phyloP scores from a whole-genome alignment of 53 echinoderm and acorn worm species.

The Echinarachnius parma region DNA sequence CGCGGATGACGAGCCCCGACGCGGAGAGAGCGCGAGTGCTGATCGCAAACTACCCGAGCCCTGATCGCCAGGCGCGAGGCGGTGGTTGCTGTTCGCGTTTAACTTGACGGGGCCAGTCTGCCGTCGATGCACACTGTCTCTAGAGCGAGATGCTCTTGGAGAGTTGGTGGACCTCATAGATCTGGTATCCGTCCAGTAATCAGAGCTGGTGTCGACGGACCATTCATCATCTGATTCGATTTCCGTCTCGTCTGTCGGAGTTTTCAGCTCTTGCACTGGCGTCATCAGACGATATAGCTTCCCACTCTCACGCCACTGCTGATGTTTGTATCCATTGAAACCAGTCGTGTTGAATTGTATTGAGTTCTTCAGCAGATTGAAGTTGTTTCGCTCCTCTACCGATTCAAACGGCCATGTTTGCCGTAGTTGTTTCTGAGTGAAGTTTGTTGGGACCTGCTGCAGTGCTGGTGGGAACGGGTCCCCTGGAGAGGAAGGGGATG shows the following conservation, averaged over 20 bases:
- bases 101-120: not conserved
- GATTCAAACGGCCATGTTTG: slow-evolving; percentile 23
- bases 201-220: slow-evolving; percentile 1
- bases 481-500: too few relatives aligned
- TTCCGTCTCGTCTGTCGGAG: slow-evolving; percentile 15
- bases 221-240: slow-evolving; percentile 20
- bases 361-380: not conserved
- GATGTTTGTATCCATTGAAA: slow-evolving; percentile 20
- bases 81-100: not conserved
- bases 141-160: not conserved
- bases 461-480: too few relatives aligned
- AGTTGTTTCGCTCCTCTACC: not conserved
- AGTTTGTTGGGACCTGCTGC: too few relatives aligned
- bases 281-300: slow-evolving; percentile 16
- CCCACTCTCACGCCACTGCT: slow-evolving; percentile 13
- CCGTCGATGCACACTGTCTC: slow-evolving; percentile 1
- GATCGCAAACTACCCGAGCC: slow-evolving; percentile 2
- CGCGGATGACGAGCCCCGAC: not conserved
- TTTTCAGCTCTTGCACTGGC: slow-evolving; percentile 14
- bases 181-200: slow-evolving; percentile 13
- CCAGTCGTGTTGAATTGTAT: not conserved
- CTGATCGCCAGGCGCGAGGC: not conserved
- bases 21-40: slow-evolving; percentile 30
- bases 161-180: not conserved
- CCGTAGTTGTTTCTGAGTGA: not conserved